These are phyloP conservation scores for Cyaniris semiargus DNA, from an alignment of 2,888 invertebrate species.

Conservation along the genomic window DNA sequence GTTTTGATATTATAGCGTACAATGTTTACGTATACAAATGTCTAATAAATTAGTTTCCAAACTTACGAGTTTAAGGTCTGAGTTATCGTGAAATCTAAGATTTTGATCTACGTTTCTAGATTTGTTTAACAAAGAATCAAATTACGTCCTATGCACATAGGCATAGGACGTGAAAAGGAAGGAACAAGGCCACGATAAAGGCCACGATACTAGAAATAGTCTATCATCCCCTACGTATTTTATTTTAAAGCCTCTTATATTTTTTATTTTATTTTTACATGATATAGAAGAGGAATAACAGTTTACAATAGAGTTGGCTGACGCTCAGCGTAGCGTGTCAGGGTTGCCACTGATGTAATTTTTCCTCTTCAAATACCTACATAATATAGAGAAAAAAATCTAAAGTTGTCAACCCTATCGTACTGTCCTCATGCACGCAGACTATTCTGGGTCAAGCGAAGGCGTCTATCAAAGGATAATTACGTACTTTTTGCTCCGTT, in stretches of 20 bases:
- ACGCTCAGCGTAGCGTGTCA: conserved; percentile 10
- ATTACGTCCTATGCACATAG: not conserved
- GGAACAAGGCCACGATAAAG: not conserved
- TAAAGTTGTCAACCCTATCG: not conserved
- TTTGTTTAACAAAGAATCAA: too few species aligned
- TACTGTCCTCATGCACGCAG: not conserved
- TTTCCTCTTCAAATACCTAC: not conserved
- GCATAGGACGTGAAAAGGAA: not conserved
- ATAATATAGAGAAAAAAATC: not conserved
- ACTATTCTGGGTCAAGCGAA: conserved; percentile 9
- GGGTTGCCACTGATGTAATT: not conserved
- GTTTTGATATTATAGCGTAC: not conserved
- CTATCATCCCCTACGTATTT: not conserved
- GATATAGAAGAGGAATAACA: not conserved
- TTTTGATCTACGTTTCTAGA: too few species aligned
- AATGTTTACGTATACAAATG: not conserved
- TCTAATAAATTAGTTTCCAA: not conserved
- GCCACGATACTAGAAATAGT: too few species aligned
- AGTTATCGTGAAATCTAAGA: too few species aligned
- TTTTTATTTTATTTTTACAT: not conserved
- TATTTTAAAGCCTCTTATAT: not conserved
- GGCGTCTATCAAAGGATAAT: conserved; percentile 13
- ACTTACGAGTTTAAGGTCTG: not conserved
- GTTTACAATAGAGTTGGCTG: conserved; percentile 11
- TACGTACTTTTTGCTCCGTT: not conserved